Base-by-base conservation (phyloP, 2,888 invertebrate genomes). In the Euphydryas editha region DNA sequence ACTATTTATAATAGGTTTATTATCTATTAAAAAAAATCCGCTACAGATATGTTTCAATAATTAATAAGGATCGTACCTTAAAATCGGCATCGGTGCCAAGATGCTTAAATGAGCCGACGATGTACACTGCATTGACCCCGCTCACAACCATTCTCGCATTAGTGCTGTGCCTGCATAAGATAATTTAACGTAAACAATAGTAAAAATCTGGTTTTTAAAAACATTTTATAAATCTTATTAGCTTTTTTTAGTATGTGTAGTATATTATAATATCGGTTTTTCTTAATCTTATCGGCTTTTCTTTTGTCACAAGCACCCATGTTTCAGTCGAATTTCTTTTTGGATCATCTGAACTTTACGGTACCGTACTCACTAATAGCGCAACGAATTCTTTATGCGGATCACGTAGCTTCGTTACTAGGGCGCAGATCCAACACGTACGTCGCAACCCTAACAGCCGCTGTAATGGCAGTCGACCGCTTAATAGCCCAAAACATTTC, bases 131-230 rank as follows among this genome's bases (percentile, higher is more conserved):
- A 68, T 92, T 92, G 18, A 96, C 97, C 59, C 96, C 96, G 76
- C 95, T 95, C 81, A 96, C 95, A 65, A 96, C 94, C 95, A 97
- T 96, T 82, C 96, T 95, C 1, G 96, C 97, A 75, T 95, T 95
- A 46, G 97, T 96, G 76, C 95, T 95, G 79, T 95, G 94, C 80
- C 95, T 95, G 90, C 18, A 63, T 42, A 79, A 80, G 80, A 30
- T 5, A 30, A 30, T 30, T 30, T 30, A 30, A 30, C 30, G 30
- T 30, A 30, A 30, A 47, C 18, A 47, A 13, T 21, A 47, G 20
- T 49, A 30, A 30, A 30, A 30, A 5, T 30, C 30, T n/a, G n/a
- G n/a, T n/a, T n/a, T n/a, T n/a, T n/a, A 30, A 30, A 30, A 7
- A 30, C 30, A 30, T 30, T 30, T 5, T 30, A 30, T 30, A 8